A percentile compares a stretch with the other conserved stretches of the same genome.
phyloP scores from a whole-genome alignment of 2,797 vertebrate species.

The Allobates femoralis region DNA sequence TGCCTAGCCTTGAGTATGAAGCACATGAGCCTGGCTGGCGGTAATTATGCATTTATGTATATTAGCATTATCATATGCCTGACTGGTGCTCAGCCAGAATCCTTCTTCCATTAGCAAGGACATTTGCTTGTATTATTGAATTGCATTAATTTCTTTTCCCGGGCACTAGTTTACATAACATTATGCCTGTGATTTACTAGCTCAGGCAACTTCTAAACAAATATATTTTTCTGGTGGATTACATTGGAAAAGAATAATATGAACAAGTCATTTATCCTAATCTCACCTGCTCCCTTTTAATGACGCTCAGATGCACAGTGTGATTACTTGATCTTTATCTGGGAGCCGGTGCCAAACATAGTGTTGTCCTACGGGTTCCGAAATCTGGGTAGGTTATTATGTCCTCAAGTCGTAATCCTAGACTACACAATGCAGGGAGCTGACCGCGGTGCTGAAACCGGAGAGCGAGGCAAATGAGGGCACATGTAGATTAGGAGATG shows the following conservation, averaged over 20 bases:
- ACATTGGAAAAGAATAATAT: constrained; percentile 26
- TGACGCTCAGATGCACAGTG: constrained; percentile 18
- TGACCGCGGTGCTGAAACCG: constrained; percentile 24
- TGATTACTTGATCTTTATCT: constrained; percentile 14
- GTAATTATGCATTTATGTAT: constrained; percentile 62
- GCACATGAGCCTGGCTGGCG: constrained; percentile 24
- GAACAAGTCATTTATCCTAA: constrained; percentile 27
- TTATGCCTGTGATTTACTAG: constrained; percentile 41
- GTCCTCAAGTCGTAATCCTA: background rate
- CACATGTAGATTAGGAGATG: background rate
- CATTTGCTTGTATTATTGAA: constrained; percentile 57
- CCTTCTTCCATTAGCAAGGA: constrained; percentile 57
- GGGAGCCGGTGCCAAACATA: background rate
- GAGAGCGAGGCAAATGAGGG: background rate
- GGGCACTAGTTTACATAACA: constrained; percentile 46
- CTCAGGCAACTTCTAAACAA: constrained; percentile 44
- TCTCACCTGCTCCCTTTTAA: constrained; percentile 15
- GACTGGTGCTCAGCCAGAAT: constrained; percentile 49
- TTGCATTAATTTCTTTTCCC: constrained; percentile 45
- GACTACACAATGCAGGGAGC: background rate
- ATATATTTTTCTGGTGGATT: constrained; percentile 41
- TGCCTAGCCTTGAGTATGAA: constrained; percentile 54
- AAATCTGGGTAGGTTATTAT: background rate
- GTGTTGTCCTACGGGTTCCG: constrained; percentile 3
- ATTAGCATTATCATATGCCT: constrained; percentile 58